phyloP scores from a whole-genome alignment of 2,113 vertebrate genomes.

The Brachionichthys hirsutus region DNA sequence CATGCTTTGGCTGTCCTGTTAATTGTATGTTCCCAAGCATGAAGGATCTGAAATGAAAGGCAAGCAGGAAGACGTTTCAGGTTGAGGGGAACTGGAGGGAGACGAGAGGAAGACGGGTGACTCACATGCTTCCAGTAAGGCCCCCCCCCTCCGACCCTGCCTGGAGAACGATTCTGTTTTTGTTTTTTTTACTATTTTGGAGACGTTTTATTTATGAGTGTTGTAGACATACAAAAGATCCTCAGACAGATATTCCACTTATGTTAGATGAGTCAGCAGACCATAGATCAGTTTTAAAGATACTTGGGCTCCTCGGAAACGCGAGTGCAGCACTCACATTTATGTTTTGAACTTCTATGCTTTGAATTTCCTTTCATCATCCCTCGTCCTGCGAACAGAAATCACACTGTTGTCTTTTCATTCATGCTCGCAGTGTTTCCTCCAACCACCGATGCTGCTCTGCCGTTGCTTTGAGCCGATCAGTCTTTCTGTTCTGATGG shows the following conservation, averaged over 20 bases:
- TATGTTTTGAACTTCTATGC: not conserved
- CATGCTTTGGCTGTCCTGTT: not conserved
- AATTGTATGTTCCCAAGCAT: not conserved
- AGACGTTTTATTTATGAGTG: constrained; percentile 7
- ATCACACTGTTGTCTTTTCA: constrained; percentile 7
- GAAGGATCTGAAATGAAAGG: not conserved
- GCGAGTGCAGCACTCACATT: not conserved
- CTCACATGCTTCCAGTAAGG: constrained; percentile 71
- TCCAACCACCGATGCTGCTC: not conserved
- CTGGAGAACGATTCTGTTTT: constrained; percentile 46
- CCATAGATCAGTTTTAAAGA: not conserved
- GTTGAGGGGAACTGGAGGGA: not conserved
- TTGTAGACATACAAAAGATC: not conserved
- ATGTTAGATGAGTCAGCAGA: not conserved
- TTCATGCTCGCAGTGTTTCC: constrained; percentile 12
- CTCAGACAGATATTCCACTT: not conserved
- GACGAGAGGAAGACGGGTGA: constrained; percentile 55
- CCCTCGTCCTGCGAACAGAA: constrained; percentile 4
- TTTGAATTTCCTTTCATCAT: constrained; percentile 5
- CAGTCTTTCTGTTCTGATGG: constrained; percentile 19
- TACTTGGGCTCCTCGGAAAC: constrained; percentile 14
- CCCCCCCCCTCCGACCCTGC: constrained; percentile 57
- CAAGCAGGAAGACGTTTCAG: not conserved
- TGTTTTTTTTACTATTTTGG: constrained; percentile 43
- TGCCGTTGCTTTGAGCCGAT: constrained; percentile 14